Evolutionary conservation across 2,888 invertebrate species (phyloP).

Genomic region (Synergus laeviventris): DNA sequence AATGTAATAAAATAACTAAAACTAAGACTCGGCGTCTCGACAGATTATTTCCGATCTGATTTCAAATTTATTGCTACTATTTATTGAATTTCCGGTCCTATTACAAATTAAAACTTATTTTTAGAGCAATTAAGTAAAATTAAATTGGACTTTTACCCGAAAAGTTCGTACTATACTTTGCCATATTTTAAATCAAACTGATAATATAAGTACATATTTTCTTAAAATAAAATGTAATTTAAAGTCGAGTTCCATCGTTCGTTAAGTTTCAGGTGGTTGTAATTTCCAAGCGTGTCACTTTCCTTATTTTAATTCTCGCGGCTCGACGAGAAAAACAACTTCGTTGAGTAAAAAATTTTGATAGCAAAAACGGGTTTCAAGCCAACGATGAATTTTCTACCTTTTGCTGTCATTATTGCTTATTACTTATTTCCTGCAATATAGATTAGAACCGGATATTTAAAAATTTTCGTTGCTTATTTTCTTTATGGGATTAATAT

Average conservation of each 20-base stretch:
- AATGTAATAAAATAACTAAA: neutral
- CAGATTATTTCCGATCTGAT: constrained; percentile 7
- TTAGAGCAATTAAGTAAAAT: neutral
- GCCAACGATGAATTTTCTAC: constrained; percentile 5
- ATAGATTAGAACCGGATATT: neutral
- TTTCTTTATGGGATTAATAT: neutral
- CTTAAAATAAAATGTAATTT: neutral
- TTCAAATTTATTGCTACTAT: neutral
- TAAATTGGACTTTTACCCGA: neutral
- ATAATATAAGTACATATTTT: neutral
- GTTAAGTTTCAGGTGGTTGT: neutral
- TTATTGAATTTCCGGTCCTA: neutral
- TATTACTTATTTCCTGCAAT: constrained; percentile 7
- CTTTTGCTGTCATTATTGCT: neutral
- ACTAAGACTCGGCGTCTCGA: neutral
- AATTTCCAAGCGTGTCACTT: constrained; percentile 19
- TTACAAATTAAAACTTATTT: neutral
- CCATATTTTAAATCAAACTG: no score
- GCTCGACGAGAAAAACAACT: neutral
- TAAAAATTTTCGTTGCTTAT: neutral
- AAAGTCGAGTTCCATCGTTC: neutral
- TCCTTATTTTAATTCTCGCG: constrained; percentile 14
- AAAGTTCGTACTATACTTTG: no score
- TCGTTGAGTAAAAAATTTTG: neutral
- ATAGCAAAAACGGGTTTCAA: constrained; percentile 23